Evolutionary conservation across 2,113 vertebrate genomes (phyloP).

Genomic region (Anhinga rufa): DNA sequence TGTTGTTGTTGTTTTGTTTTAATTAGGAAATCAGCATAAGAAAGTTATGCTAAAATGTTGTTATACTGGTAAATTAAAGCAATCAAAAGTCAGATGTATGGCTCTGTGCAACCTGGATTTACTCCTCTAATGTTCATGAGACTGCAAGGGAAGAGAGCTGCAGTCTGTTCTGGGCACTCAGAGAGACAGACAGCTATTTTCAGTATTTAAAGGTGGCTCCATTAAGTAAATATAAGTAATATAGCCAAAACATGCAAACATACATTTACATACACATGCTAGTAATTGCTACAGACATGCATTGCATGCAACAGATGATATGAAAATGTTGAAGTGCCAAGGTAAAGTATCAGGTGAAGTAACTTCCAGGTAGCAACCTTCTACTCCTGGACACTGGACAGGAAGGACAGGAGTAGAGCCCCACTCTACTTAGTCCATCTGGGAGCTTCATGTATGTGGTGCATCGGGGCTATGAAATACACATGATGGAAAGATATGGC

Average conservation of each 20-base stretch:
- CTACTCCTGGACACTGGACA: neutral
- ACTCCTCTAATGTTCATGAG: neutral
- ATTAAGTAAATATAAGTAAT: neutral
- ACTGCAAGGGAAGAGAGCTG: neutral
- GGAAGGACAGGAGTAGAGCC: neutral
- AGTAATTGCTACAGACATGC: neutral
- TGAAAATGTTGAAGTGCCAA: neutral
- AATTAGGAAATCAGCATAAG: neutral
- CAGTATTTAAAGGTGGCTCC: neutral
- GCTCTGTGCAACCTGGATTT: neutral
- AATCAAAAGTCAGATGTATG: neutral
- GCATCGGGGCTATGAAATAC: neutral
- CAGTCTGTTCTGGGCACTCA: neutral
- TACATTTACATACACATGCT: neutral
- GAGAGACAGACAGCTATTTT: neutral
- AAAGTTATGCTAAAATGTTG: neutral
- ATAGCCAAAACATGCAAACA: neutral
- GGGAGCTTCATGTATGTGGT: neutral
- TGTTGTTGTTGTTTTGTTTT: neutral
- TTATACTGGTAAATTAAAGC: neutral
- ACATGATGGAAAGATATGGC: rapidly evolving
- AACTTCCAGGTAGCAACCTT: neutral
- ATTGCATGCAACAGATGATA: conserved; percentile 17
- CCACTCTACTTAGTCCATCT: neutral
- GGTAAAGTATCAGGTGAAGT: neutral